A percentile compares a stretch with the other conserved stretches of the same genome.
These are phyloP conservation scores for Edolisoma coerulescens DNA, from an alignment of 2,113 vertebrate species.

Conservation along the genomic window DNA sequence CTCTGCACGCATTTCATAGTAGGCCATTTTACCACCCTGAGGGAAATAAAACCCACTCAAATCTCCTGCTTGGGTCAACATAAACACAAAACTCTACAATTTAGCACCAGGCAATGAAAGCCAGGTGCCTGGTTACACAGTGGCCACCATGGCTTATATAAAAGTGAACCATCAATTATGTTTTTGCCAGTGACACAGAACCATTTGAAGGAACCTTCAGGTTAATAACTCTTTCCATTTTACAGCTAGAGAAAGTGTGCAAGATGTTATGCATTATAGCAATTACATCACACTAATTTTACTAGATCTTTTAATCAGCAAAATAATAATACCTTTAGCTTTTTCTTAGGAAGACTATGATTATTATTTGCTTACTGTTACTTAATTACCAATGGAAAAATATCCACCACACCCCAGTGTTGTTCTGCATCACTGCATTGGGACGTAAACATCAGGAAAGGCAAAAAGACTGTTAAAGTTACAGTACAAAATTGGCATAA, in stretches of 20 bases:
- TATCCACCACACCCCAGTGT: background rate
- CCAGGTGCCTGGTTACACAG: background rate
- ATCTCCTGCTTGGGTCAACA: background rate
- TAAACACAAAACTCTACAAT: background rate
- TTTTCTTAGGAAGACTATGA: background rate
- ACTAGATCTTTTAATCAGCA: background rate
- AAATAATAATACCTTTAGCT: background rate
- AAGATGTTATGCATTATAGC: background rate
- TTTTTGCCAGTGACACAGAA: background rate
- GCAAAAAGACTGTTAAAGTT: background rate
- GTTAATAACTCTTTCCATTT: background rate
- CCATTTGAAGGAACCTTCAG: background rate
- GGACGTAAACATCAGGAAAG: background rate
- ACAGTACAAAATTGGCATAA: background rate
- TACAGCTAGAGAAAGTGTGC: background rate
- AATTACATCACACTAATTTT: background rate
- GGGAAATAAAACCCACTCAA: background rate
- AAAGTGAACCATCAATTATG: background rate
- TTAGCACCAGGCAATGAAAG: background rate
- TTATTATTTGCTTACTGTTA: background rate
- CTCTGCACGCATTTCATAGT: conserved; percentile 92
- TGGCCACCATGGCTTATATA: background rate
- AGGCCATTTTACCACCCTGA: conserved; percentile 86
- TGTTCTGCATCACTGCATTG: background rate
- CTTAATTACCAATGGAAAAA: background rate